These are phyloP conservation scores for Poecilia latipinna DNA, from an alignment of 2,113 vertebrate genomes.

Conservation along the genomic window DNA sequence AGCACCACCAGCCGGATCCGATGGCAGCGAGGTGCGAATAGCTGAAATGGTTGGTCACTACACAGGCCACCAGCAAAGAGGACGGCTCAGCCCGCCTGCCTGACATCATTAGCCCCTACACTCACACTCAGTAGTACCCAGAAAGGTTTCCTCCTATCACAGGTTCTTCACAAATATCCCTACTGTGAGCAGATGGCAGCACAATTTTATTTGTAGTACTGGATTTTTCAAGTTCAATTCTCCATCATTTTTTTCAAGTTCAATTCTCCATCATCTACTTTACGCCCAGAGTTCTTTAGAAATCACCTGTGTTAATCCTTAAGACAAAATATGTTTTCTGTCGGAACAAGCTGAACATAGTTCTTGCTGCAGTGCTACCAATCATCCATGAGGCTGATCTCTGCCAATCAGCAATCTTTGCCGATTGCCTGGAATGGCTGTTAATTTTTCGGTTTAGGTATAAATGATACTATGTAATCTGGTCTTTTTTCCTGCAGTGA, in stretches of 20 bases:
- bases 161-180: background rate
- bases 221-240: background rate
- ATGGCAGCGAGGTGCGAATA: constrained; percentile 54
- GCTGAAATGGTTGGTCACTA: constrained; percentile 46
- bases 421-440: too few relatives aligned
- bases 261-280: background rate
- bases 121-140: background rate
- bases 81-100: constrained; percentile 35
- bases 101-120: background rate
- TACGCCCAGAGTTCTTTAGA: background rate
- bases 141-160: background rate
- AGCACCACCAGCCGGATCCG: constrained; percentile 53
- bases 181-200: constrained; percentile 58
- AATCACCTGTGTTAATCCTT: background rate
- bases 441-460: too few relatives aligned
- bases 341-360: too few relatives aligned
- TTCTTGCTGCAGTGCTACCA: too few relatives aligned
- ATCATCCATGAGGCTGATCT: too few relatives aligned
- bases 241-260: background rate
- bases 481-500: too few relatives aligned
- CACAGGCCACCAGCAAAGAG: constrained; percentile 45
- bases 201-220: constrained; percentile 29
- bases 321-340: background rate
- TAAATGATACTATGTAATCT: too few relatives aligned
- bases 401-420: too few relatives aligned